Evolutionary conservation across 35 echinoderm and acorn worm genomes (phyloP).

Genomic region (Apostichopus californicus): DNA sequence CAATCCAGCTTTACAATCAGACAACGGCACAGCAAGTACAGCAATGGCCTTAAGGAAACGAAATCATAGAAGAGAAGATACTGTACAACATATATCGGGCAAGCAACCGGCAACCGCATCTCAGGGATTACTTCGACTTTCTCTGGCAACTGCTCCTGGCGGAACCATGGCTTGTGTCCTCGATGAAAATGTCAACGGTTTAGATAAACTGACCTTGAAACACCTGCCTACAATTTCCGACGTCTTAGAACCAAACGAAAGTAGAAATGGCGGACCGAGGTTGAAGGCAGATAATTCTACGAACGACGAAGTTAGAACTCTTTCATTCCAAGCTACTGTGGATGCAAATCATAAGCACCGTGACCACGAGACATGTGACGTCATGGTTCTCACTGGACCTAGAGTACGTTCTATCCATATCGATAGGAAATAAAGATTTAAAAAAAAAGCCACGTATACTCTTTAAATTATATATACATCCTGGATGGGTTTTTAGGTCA

Average conservation of each 20-base stretch:
- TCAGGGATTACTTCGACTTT: not conserved
- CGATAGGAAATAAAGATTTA: no score
- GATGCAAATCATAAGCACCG: not conserved
- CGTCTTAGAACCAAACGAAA: conserved; percentile 3
- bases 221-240: conserved; percentile 39
- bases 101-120: no score
- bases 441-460: not conserved
- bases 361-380: conserved; percentile 14
- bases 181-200: not conserved
- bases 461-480: no score
- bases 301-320: not conserved
- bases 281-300: not conserved
- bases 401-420: not conserved
- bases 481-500: no score
- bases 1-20: conserved; percentile 22
- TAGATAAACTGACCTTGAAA: conserved; percentile 5
- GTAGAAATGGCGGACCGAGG: not conserved
- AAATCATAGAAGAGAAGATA: not conserved
- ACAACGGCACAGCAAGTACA: conserved; percentile 52
- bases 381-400: conserved; percentile 22
- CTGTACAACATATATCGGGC: not conserved
- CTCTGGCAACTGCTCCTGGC: conserved; percentile 11
- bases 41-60: conserved; percentile 32
- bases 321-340: not conserved
- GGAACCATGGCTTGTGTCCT: conserved; percentile 40